Base-by-base conservation (phyloP, 2,113 vertebrate genomes). In the Aspiorhynchus laticeps region DNA sequence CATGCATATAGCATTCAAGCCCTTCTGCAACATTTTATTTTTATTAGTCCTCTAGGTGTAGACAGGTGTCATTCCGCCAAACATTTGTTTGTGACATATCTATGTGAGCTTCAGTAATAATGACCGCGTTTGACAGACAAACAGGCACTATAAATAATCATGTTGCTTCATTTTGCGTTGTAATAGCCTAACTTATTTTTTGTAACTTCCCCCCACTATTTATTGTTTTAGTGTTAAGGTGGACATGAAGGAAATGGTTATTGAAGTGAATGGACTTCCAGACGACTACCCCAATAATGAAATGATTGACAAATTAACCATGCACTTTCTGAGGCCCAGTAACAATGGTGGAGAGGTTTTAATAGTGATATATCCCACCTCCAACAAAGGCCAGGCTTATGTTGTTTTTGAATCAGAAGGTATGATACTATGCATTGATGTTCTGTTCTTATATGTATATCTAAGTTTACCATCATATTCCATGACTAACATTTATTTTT, bases 341-440 rank as follows among this genome's bases (percentile, higher is more conserved):
- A 86, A 93, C 21, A 87, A 86, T 9, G 93, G 93, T 2, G 93
- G 84, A 3, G 91, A 92, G 19, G 91, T 92, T 8, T 80, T 85
- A 69, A 59, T 46, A 17, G 90, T 92, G 63, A 9, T 89, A 26
- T 93, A 91, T 84, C 91, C 91, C 3, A 88, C 88, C 0, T 14
- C 69, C 26, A 31, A 33, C 12, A 43, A 83, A 19, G 89, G 88
- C 14, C 88, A 88, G 80, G 94, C 92, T 4, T 86, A 91, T 28
- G 73, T 94, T 67, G 74, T 85, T 5, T 94, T 92, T 81, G 88
- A 92, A 79, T 53, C 80, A 8, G 38, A 80, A 86, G 92, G 91
- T 93, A 85, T 84, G 76, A 41, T 53, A 36, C 43, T 82, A 36
- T 43, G 8, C 51, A 14, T 28, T 24, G 3, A 19, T 33, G 69